Conservation (phyloP, 2,797 vertebrate species). For the Astyanax mexicanus region DNA sequence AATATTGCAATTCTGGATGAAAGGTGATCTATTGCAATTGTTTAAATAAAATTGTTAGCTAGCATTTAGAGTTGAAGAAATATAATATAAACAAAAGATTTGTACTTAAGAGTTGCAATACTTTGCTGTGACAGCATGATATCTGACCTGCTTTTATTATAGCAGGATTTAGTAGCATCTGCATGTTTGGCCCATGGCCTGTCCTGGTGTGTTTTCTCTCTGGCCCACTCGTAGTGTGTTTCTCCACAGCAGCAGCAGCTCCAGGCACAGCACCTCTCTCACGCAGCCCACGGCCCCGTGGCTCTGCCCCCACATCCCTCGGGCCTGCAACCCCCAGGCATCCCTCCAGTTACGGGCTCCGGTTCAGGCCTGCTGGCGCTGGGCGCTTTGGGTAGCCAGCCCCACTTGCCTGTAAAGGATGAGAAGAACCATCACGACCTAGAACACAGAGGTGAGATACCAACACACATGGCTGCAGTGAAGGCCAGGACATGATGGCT, state of each 20-base stretch:
- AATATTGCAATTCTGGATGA: no score
- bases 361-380: constrained; percentile 91
- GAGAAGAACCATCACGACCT: constrained; percentile 96
- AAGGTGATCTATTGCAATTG: no score
- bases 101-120: no score
- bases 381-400: constrained; percentile 90
- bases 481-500: neutral
- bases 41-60: no score
- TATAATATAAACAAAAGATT: no score
- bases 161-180: no score
- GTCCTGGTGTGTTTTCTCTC: constrained; percentile 64
- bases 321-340: constrained; percentile 90
- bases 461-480: neutral
- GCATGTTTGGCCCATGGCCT: constrained; percentile 26
- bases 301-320: constrained; percentile 92
- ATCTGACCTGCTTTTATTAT: no score
- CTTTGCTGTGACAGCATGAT: no score
- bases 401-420: constrained; percentile 92
- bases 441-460: constrained; percentile 89
- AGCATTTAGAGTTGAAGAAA: no score
- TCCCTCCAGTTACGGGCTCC: constrained; percentile 85
- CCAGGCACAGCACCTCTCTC: constrained; percentile 95
- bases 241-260: constrained; percentile 83
- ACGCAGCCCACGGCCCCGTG: constrained; percentile 90
- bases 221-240: constrained; percentile 74